Evolutionary conservation across 64 coral and sea anemone genomes (phyloP).

Genomic region (Cladopsammia gracilis): DNA sequence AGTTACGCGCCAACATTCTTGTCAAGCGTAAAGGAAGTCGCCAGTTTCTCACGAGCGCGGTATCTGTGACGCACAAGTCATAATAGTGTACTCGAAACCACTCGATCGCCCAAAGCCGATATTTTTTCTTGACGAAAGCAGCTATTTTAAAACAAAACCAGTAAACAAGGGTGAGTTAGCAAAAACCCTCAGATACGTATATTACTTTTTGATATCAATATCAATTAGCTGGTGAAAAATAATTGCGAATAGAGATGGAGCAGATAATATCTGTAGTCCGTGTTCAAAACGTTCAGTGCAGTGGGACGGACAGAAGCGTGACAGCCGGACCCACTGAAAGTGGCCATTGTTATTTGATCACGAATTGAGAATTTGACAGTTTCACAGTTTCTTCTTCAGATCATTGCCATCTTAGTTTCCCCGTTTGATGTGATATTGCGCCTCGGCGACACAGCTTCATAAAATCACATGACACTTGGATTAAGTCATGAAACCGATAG

Average conservation of each 20-base stretch:
- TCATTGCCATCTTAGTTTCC: neutral
- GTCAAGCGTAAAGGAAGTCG: constrained; percentile 1
- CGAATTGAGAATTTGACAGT: neutral
- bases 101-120: constrained; percentile 39
- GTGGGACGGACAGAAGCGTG: neutral
- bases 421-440: constrained; percentile 2
- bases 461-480: constrained; percentile 34
- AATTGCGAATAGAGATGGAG: constrained; percentile 16
- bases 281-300: too few relatives aligned
- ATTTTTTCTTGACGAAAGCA: constrained; percentile 53
- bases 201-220: constrained; percentile 48
- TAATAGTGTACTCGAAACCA: constrained; percentile 46
- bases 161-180: constrained; percentile 60
- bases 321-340: neutral
- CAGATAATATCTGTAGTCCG: constrained; percentile 13
- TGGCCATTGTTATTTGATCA: neutral
- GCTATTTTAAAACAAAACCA: constrained; percentile 53
- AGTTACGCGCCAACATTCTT: neutral
- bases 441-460: neutral
- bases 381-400: neutral
- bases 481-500: constrained; percentile 8
- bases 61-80: constrained; percentile 39
- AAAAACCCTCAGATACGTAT: constrained; percentile 19
- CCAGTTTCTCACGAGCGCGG: constrained; percentile 20
- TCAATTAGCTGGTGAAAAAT: constrained; percentile 37